Evolutionary conservation across 37 sponge, comb jelly and placozoan genomes (phyloP).

Genomic region (Amphimedon queenslandica): DNA sequence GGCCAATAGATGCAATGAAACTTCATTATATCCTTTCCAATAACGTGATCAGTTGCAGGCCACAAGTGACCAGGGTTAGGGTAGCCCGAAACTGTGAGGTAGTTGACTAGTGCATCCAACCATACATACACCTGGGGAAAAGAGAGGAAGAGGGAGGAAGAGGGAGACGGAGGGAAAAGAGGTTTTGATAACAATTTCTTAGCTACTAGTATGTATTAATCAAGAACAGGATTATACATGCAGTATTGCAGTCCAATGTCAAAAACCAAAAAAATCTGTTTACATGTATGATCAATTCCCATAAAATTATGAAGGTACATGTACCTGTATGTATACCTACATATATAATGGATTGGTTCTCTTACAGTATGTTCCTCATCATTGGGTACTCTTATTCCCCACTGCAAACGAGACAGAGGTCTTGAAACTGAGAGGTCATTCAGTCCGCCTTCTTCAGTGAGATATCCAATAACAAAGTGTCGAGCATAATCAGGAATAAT

Average conservation of each 20-base stretch:
- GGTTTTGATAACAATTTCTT: no score
- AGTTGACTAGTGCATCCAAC: slow-evolving; percentile 89
- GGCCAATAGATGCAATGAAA: slow-evolving; percentile 91
- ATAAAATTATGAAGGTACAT: neutral
- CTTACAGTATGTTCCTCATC: slow-evolving; percentile 76
- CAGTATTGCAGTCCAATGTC: no score
- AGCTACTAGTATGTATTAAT: neutral
- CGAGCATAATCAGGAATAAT: slow-evolving; percentile 49
- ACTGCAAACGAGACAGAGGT: slow-evolving; percentile 43
- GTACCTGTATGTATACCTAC: neutral
- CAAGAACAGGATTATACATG: no score
- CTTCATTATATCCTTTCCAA: slow-evolving; percentile 66
- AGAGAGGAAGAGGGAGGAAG: no score
- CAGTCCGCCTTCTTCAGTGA: slow-evolving; percentile 14
- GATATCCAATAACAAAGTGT: slow-evolving; percentile 37
- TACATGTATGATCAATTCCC: no score
- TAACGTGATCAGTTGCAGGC: slow-evolving; percentile 77
- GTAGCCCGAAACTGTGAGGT: slow-evolving; percentile 80
- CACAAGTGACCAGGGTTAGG: slow-evolving; percentile 47
- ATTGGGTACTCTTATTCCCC: slow-evolving; percentile 79
- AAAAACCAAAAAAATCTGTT: no score
- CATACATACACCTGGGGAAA: slow-evolving; percentile 75
- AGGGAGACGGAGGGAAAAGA: neutral
- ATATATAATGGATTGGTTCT: neutral
- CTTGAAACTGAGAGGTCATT: slow-evolving; percentile 81